These are phyloP conservation scores for Melipona beecheii DNA, from an alignment of 2,888 invertebrate species.

Conservation along the genomic window DNA sequence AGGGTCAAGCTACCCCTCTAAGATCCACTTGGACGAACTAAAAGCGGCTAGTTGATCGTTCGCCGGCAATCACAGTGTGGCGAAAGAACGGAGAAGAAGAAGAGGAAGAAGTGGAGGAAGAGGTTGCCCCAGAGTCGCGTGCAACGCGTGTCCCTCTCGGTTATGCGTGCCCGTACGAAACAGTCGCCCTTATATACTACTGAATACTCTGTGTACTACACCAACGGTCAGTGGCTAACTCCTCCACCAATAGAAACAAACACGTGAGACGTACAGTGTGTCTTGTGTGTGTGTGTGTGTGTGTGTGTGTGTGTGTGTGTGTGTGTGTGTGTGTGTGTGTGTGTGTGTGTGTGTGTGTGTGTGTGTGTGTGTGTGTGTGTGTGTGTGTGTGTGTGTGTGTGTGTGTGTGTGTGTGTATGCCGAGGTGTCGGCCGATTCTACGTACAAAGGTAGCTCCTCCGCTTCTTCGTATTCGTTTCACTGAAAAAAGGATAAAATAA, in stretches of 20 bases:
- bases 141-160: slow-evolving; percentile 59
- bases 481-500: background rate
- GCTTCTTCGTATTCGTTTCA: background rate
- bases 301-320: background rate
- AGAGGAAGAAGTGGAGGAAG: slow-evolving; percentile 14
- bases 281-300: background rate
- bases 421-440: slow-evolving; percentile 4
- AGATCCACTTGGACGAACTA: background rate
- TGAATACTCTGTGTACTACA: slow-evolving; percentile 66
- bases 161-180: slow-evolving; percentile 68
- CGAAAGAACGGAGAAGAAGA: background rate
- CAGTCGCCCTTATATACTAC: slow-evolving; percentile 76
- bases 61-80: background rate
- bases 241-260: slow-evolving; percentile 73
- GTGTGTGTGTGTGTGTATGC: background rate
- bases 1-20: background rate
- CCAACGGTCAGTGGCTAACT: slow-evolving; percentile 67
- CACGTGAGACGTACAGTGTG: slow-evolving; percentile 53
- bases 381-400: too few species aligned
- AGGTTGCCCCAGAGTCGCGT: slow-evolving; percentile 31
- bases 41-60: background rate
- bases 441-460: background rate
- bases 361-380: background rate
- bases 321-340: too few species aligned
- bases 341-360: background rate